A percentile compares a stretch with the other conserved stretches of the same genome.
These are phyloP conservation scores for Cyanoderma ruficeps DNA, from an alignment of 2,113 vertebrate genomes.

Conservation along the genomic window DNA sequence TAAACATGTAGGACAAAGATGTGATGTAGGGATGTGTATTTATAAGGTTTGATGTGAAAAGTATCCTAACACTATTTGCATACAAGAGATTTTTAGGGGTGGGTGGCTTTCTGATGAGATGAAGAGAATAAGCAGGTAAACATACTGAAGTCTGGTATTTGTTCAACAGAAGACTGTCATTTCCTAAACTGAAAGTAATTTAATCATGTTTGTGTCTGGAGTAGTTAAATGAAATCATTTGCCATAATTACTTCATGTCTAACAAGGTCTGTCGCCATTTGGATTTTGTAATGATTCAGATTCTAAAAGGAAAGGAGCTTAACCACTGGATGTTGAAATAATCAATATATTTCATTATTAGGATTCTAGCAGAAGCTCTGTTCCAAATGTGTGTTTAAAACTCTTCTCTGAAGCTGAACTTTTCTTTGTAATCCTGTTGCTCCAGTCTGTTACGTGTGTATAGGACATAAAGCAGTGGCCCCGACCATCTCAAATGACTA, in stretches of 20 bases:
- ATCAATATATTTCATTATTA: neutral
- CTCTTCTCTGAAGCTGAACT: neutral
- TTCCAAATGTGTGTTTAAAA: neutral
- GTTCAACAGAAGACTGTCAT: neutral
- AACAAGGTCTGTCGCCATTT: constrained; percentile 20
- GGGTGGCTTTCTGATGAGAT: neutral
- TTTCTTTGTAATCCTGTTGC: neutral
- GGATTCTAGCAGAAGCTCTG: neutral
- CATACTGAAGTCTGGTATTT: neutral
- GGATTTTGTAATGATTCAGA: neutral
- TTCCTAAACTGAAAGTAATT: constrained; percentile 55
- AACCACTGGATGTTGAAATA: neutral
- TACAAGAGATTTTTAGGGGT: neutral
- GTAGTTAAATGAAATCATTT: constrained; percentile 41
- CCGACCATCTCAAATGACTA: neutral
- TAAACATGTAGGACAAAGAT: neutral
- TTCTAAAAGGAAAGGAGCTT: neutral
- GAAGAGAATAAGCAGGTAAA: neutral
- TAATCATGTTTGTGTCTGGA: constrained; percentile 44
- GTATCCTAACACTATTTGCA: neutral
- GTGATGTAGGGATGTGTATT: neutral
- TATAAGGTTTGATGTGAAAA: neutral
- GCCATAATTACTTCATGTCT: constrained; percentile 11
- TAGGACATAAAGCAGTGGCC: neutral
- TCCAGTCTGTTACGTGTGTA: neutral